phyloP scores from a whole-genome alignment of 35 echinoderm and acorn worm species.

The Lytechinus variegatus region DNA sequence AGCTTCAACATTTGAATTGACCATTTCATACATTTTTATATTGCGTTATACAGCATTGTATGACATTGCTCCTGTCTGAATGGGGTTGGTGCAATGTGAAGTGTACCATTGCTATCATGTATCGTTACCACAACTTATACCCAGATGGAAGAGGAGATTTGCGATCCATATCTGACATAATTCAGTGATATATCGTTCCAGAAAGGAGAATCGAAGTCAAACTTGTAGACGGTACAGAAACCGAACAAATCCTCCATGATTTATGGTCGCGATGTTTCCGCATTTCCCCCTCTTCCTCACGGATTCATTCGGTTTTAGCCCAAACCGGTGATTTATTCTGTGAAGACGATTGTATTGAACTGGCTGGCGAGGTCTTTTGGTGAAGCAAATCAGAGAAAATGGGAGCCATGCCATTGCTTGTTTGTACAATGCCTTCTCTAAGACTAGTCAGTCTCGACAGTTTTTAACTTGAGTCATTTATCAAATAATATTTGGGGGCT shows the following conservation, averaged over 20 bases:
- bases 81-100: neutral
- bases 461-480: slow-evolving; percentile 1
- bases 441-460: neutral
- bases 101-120: neutral
- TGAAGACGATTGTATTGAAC: neutral
- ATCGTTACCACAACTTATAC: slow-evolving; percentile 11
- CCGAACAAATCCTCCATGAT: neutral
- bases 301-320: neutral
- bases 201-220: neutral
- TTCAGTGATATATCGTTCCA: neutral
- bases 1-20: too few relatives aligned
- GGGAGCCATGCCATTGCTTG: neutral
- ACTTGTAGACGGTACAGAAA: neutral
- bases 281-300: neutral
- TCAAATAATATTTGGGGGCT: neutral
- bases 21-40: too few relatives aligned
- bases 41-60: too few relatives aligned
- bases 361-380: neutral
- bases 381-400: neutral
- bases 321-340: slow-evolving; percentile 11
- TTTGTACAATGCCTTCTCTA: neutral
- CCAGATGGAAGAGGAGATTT: neutral
- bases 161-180: slow-evolving; percentile 18
- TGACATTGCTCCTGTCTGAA: too few relatives aligned
- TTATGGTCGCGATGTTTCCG: neutral